Percentiles rank a stretch among this genome's conserved stretches.
phyloP scores from a whole-genome alignment of 2,797 vertebrate species.

The Scarus forsteni region DNA sequence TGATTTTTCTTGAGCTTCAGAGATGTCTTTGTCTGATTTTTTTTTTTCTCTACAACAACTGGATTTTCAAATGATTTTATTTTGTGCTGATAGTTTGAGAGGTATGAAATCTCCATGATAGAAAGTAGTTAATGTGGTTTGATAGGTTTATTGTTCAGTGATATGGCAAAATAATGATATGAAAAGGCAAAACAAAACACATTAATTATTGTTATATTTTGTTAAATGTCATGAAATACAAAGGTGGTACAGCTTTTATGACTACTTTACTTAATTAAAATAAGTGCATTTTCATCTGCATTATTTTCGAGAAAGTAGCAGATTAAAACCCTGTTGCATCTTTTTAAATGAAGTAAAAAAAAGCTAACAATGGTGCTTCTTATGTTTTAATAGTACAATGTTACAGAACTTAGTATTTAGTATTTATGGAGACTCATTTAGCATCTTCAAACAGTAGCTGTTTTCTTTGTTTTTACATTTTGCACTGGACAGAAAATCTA shows the following conservation, averaged over 20 bases:
- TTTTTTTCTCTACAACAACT: constrained; percentile 7
- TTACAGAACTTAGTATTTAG: too few species aligned
- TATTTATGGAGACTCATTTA: too few species aligned
- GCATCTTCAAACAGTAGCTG: too few species aligned
- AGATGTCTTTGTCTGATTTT: constrained; percentile 38
- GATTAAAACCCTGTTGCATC: too few species aligned
- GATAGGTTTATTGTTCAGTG: constrained; percentile 8
- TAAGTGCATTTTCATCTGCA: too few species aligned
- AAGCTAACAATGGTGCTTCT: too few species aligned
- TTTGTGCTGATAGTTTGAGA: background rate
- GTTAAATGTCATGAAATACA: background rate
- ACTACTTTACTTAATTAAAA: too few species aligned
- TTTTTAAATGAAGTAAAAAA: too few species aligned
- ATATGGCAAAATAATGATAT: constrained; percentile 10
- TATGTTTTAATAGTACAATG: too few species aligned
- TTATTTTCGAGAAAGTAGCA: too few species aligned
- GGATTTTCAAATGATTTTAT: constrained; percentile 12
- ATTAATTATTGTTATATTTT: background rate
- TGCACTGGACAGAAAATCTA: too few species aligned
- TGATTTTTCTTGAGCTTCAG: constrained; percentile 24
- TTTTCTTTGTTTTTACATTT: too few species aligned
- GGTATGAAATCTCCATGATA: background rate
- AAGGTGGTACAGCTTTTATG: background rate
- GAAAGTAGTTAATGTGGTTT: constrained; percentile 18
- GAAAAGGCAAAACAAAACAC: background rate